Percentiles rank a stretch among this genome's conserved stretches.
phyloP scores from a whole-genome alignment of 2,888 invertebrate species.

The Lysandra coridon region DNA sequence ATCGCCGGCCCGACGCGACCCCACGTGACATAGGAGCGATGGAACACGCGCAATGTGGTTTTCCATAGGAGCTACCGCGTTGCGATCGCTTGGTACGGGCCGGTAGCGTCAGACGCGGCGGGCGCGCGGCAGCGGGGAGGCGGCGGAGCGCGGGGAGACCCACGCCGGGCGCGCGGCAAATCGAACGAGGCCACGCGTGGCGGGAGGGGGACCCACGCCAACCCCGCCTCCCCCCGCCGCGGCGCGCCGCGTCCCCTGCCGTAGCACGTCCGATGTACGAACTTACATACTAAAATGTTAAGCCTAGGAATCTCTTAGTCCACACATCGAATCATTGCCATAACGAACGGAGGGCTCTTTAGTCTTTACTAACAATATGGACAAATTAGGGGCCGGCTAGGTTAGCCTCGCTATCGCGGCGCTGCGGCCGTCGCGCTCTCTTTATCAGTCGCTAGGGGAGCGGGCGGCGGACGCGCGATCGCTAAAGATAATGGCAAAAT shows the following conservation, averaged over 20 bases:
- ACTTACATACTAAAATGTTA: constrained; percentile 74
- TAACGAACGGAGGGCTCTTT: constrained; percentile 69
- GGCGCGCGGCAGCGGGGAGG: constrained; percentile 40
- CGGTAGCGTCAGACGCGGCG: constrained; percentile 50
- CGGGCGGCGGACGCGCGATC: constrained; percentile 60
- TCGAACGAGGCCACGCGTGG: constrained; percentile 76
- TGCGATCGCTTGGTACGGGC: constrained; percentile 62
- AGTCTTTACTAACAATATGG: constrained; percentile 73
- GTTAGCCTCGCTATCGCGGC: constrained; percentile 57
- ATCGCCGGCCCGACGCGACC: constrained; percentile 47
- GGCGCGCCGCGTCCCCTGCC: constrained; percentile 59
- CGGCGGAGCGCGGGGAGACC: constrained; percentile 52
- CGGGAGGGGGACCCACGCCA: constrained; percentile 48
- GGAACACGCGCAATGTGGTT: constrained; percentile 60
- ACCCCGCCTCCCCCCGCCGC: constrained; percentile 54
- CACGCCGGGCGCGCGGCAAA: constrained; percentile 65
- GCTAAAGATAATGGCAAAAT: constrained; percentile 75
- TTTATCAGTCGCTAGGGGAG: constrained; percentile 69
- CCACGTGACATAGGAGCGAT: constrained; percentile 48
- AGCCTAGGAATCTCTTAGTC: constrained; percentile 78
- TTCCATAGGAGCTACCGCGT: constrained; percentile 67
- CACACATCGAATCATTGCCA: constrained; percentile 72
- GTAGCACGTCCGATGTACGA: constrained; percentile 66
- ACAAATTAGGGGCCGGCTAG: constrained; percentile 71
- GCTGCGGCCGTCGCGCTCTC: constrained; percentile 67